phyloP scores from a whole-genome alignment of 2,797 vertebrate species.

The Dendrocincla tyrannina region DNA sequence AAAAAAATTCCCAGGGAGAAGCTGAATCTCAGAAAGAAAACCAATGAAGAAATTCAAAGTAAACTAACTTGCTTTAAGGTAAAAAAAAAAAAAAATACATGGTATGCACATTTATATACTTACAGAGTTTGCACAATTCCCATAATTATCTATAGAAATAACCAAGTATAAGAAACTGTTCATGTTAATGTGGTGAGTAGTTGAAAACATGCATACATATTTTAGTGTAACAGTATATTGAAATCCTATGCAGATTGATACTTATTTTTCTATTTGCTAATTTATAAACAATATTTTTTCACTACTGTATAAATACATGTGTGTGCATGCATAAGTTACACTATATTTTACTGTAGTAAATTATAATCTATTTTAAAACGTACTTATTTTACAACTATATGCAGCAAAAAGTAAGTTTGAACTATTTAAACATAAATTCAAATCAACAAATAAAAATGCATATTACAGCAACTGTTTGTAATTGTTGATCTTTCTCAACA shows the following conservation, averaged over 20 bases:
- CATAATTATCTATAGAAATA: neutral
- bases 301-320: neutral
- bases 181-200: neutral
- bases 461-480: neutral
- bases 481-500: slow-evolving; percentile 6
- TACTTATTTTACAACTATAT: neutral
- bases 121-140: neutral
- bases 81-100: neutral
- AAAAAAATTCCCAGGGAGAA: neutral
- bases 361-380: neutral
- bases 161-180: neutral
- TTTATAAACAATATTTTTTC: neutral
- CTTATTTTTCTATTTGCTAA: neutral
- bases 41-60: neutral
- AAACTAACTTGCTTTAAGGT: neutral
- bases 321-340: neutral
- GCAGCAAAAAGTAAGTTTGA: neutral
- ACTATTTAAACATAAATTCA: neutral
- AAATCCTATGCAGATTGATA: neutral
- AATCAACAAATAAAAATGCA: neutral
- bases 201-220: neutral
- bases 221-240: neutral
- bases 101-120: neutral
- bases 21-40: slow-evolving; percentile 23
- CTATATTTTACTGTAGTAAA: neutral